Conservation (phyloP, 2,888 invertebrate genomes). For the Aphelenchoides bicaudatus region DNA sequence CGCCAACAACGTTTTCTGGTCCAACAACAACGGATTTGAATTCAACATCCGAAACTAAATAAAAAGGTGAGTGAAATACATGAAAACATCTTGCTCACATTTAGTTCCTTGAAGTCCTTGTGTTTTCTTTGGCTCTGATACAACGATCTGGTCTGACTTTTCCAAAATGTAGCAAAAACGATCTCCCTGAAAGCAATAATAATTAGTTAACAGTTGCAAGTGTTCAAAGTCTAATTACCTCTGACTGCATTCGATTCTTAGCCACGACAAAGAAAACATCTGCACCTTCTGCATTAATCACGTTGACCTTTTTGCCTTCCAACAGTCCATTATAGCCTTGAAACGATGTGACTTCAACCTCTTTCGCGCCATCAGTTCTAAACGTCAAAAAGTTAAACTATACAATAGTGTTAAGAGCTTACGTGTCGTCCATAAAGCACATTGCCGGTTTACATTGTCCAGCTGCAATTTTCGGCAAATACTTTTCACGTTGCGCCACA, state of each 20-base stretch:
- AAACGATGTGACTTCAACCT: conserved; percentile 17
- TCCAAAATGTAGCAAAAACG: conserved; percentile 27
- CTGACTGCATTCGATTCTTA: conserved; percentile 23
- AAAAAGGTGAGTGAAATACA: not conserved
- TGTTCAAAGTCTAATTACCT: conserved; percentile 16
- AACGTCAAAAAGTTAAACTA: not conserved
- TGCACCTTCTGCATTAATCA: conserved; percentile 48
- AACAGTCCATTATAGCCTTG: conserved; percentile 20
- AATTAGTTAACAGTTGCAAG: not conserved
- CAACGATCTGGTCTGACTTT: conserved; percentile 29
- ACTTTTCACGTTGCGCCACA: conserved; percentile 36
- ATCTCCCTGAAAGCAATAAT: conserved; percentile 18
- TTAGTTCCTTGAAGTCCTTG: conserved; percentile 30
- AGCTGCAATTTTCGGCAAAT: conserved; percentile 34
- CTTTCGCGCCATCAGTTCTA: conserved; percentile 21
- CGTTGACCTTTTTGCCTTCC: conserved; percentile 38
- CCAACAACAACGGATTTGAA: conserved; percentile 33
- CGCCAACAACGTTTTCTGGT: conserved; percentile 27
- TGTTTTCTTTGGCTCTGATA: conserved; percentile 30
- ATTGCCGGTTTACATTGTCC: conserved; percentile 37
- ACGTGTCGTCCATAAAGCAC: conserved; percentile 37
- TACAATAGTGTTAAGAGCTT: not conserved
- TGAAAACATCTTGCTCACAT: conserved; percentile 23
- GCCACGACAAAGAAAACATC: conserved; percentile 54
- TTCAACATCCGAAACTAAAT: conserved; percentile 38